Evolutionary conservation across 2,113 vertebrate genomes (phyloP), one percentile per base, ranked within the genome.

Genomic region (Gymnocephalus cernua): DNA sequence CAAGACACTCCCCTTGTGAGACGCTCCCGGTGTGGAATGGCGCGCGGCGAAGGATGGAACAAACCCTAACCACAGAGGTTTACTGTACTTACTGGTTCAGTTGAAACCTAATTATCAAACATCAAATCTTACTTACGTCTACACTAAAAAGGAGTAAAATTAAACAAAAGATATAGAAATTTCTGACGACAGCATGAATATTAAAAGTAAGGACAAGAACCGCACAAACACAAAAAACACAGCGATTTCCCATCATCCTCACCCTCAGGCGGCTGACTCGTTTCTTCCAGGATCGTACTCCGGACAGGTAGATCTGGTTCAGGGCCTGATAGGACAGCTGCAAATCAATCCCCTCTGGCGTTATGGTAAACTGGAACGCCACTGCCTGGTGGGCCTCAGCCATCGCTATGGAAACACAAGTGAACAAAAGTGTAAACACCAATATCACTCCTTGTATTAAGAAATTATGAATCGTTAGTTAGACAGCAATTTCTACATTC

Each of bases 381-480:
- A 96, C 96, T 0, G 97, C 97, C 91, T 97, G 97, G 88, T 96
- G 96, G 41, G 97, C 97, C 79, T 98, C 97, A 0, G 97, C 97
- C 97, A 98, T 98, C 1, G 21, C 93, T 93, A 50, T 19, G 54
- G 58, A 65, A 84, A 77, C 71, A 84, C 41, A 53, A 66, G 14
- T 0, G 6, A 35, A 64, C 25, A 65, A 61, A 58, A 35, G 23
- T 3, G 3, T 16, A 16, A 21, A 71, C 12, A 57, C 12, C 6
- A 21, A 56, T n/a, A 29, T 25, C 7, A 4, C 29, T 32, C 3
- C 8, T 47, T 47, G 19, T 19, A 23, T 57, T 5, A 19, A 12
- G 27, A 2, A 27, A 47, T 11, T 3, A 19, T 29, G 15, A 66
- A 48, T 13, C 2, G 21, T 29, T 47, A 32, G 6, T 12, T 47